These are phyloP conservation scores for Onychostruthus taczanowskii DNA, from an alignment of 2,113 vertebrate species.

Conservation along the genomic window DNA sequence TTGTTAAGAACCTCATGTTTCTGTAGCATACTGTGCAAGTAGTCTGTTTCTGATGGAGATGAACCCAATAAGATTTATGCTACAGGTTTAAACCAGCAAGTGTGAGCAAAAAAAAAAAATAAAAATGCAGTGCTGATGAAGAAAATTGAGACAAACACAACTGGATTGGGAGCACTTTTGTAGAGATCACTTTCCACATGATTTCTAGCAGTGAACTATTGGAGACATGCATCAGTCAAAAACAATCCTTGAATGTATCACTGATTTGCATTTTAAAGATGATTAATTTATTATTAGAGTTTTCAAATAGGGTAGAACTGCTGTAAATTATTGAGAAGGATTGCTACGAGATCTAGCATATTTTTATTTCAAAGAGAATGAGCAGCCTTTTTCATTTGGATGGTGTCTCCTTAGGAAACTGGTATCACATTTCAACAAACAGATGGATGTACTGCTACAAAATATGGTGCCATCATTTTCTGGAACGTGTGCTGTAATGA, in stretches of 20 bases:
- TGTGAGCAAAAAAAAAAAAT: background rate
- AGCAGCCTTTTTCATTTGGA: background rate
- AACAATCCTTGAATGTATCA: background rate
- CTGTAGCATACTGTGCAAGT: background rate
- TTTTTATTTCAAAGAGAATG: background rate
- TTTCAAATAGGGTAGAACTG: background rate
- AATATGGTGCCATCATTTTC: background rate
- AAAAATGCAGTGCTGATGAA: background rate
- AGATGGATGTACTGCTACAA: background rate
- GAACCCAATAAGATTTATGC: background rate
- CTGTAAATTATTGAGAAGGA: background rate
- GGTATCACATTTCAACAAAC: background rate
- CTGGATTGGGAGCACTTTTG: background rate
- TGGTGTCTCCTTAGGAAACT: background rate
- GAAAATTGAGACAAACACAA: background rate
- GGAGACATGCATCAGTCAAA: background rate
- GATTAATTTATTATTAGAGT: background rate
- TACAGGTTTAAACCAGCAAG: background rate
- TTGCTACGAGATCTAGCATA: background rate
- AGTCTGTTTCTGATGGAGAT: background rate
- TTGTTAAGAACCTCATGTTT: background rate
- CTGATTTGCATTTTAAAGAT: background rate
- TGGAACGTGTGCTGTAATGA: background rate
- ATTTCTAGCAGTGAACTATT: background rate
- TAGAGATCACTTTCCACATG: background rate